Conservation (phyloP, 2,797 vertebrate genomes). For the Scolopax bukidnonensis region DNA sequence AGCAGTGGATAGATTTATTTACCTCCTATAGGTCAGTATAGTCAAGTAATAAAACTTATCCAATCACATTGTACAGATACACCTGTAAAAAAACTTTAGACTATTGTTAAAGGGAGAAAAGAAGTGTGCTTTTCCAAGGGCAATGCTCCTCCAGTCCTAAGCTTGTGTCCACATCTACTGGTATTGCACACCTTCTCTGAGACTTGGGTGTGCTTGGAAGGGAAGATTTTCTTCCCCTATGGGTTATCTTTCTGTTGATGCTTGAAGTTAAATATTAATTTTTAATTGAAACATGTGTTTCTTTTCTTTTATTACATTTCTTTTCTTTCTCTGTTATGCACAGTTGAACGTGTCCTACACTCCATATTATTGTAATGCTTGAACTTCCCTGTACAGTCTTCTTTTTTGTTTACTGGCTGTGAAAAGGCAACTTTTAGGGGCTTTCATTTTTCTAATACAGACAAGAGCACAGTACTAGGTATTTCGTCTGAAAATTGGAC, state of each 20-base stretch:
- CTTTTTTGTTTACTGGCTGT: neutral
- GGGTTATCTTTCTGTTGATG: neutral
- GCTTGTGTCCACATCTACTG: neutral
- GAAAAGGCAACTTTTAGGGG: neutral
- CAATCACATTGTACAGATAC: neutral
- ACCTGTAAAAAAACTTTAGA: neutral
- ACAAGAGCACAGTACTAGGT: neutral
- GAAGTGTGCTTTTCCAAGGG: neutral
- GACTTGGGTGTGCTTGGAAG: neutral
- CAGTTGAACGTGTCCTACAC: neutral
- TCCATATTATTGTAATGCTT: neutral
- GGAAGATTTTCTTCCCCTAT: neutral
- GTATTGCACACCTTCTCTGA: neutral
- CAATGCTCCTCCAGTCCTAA: neutral
- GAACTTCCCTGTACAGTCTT: neutral
- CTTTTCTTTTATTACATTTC: neutral
- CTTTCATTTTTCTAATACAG: neutral
- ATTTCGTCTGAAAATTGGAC: neutral
- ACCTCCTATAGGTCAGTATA: neutral
- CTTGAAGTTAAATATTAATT: neutral
- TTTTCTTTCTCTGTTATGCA: neutral
- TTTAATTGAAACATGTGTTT: neutral
- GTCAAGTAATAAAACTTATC: neutral
- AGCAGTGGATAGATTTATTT: neutral
- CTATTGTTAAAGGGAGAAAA: neutral